Evolutionary conservation across 2,888 invertebrate genomes (phyloP).

Genomic region (Acholoe squamosa): DNA sequence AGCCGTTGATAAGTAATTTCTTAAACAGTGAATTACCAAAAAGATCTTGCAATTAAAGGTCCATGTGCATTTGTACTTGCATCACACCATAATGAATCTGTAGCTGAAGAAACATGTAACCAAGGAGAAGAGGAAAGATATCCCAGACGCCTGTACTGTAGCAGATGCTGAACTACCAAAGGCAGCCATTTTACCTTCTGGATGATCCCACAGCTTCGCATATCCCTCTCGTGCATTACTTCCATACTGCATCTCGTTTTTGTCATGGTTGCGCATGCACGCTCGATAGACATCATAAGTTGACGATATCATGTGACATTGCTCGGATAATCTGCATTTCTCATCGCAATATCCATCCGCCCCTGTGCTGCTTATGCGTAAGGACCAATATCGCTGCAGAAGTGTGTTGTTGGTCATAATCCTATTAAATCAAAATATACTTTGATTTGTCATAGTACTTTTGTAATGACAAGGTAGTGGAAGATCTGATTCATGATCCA

Average conservation of each 20-base stretch:
- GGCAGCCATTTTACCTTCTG: no score
- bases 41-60: no score
- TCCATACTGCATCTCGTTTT: not conserved
- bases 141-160: no score
- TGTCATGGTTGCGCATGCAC: not conserved
- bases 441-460: not conserved
- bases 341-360: not conserved
- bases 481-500: not conserved
- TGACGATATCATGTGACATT: slow-evolving; percentile 42
- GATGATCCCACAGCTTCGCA: no score
- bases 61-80: no score
- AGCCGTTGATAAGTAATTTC: no score
- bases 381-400: slow-evolving; percentile 36
- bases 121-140: no score
- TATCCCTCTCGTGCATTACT: not conserved
- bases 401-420: slow-evolving; percentile 12
- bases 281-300: slow-evolving; percentile 31
- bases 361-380: not conserved
- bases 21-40: no score
- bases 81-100: no score
- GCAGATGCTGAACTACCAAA: no score
- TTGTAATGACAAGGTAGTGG: not conserved
- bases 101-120: no score
- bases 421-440: not conserved
- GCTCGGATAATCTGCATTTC: not conserved